phyloP scores from a whole-genome alignment of 2,888 invertebrate genomes.

The Stenolophus ochropezus region DNA sequence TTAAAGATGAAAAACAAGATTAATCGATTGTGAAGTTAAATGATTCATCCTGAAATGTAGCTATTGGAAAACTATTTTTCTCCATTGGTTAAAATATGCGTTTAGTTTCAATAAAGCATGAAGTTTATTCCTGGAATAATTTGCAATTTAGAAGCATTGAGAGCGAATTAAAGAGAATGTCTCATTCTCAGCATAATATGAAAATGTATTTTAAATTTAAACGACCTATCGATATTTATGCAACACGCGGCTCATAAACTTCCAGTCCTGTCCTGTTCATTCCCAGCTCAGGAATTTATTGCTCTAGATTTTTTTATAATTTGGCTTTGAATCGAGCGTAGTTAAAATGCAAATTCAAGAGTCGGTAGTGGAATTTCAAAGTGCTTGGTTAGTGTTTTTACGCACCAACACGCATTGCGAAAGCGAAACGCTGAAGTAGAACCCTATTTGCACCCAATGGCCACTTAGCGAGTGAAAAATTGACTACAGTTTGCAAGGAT shows the following conservation, averaged over 20 bases:
- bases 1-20: no score
- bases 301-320: constrained; percentile 21
- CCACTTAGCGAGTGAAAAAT: background rate
- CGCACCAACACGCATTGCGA: constrained; percentile 13
- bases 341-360: constrained; percentile 49
- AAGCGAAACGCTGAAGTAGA: no score
- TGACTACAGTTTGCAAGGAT: background rate
- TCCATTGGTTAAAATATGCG: no score
- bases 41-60: no score
- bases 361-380: background rate
- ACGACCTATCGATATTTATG: constrained; percentile 26
- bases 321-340: constrained; percentile 23
- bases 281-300: constrained; percentile 25
- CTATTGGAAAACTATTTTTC: no score
- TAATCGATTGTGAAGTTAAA: no score
- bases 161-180: constrained; percentile 35
- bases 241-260: constrained; percentile 23
- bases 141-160: constrained; percentile 19
- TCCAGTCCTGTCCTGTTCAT: constrained; percentile 15
- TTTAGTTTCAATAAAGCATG: background rate
- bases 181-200: constrained; percentile 32
- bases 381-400: constrained; percentile 15
- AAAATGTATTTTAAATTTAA: constrained; percentile 28
- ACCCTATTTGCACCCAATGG: background rate
- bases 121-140: background rate